A percentile compares a stretch with the other conserved stretches of the same genome.
Conservation (phyloP, 2,113 vertebrate species). For the Cichladusa arquata region DNA sequence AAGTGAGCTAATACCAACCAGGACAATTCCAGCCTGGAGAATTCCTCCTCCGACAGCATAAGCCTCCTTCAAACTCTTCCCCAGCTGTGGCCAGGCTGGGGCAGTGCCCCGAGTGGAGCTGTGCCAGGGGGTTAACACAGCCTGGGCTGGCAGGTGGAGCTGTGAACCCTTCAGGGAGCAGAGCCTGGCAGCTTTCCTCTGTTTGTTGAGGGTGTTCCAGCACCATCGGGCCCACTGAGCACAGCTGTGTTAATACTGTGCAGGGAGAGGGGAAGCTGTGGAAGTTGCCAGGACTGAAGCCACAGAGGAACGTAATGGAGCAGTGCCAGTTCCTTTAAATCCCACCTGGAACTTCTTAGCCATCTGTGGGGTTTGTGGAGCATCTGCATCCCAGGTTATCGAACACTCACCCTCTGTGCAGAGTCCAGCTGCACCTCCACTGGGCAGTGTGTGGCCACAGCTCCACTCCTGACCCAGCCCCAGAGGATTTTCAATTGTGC, state of each 20-base stretch:
- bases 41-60: neutral
- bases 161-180: neutral
- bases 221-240: neutral
- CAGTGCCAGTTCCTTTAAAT: slow-evolving; percentile 9
- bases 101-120: neutral
- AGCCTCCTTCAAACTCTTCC: neutral
- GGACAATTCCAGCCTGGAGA: neutral
- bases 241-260: neutral
- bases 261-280: neutral
- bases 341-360: neutral
- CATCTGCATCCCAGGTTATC: neutral
- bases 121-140: neutral
- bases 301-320: neutral
- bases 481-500: neutral
- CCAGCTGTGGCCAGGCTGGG: neutral
- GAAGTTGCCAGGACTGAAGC: neutral
- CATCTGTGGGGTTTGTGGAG: rapidly evolving
- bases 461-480: rapidly evolving
- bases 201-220: neutral
- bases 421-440: neutral
- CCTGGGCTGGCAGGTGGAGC: neutral
- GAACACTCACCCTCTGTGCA: rapidly evolving
- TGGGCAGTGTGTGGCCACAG: rapidly evolving
- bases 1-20: neutral
- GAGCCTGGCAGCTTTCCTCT: slow-evolving; percentile 1